phyloP scores from a whole-genome alignment of 2,888 invertebrate species.

The Cheilosia variabilis region DNA sequence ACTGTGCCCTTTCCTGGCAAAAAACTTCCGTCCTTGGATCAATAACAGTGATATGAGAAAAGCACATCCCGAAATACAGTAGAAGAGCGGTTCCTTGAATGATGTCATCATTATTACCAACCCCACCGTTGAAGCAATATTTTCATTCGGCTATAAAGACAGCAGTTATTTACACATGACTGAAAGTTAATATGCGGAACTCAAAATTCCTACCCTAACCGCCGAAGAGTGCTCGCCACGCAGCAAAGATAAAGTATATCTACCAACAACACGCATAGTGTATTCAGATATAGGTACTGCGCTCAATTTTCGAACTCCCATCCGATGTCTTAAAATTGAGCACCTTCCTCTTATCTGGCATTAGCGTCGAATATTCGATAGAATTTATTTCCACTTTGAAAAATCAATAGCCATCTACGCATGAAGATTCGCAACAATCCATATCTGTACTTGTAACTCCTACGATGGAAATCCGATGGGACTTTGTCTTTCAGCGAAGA shows the following conservation, averaged over 20 bases:
- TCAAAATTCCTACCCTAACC: too few relatives aligned
- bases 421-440: conserved; percentile 6
- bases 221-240: too few relatives aligned
- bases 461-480: neutral
- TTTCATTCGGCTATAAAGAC: neutral
- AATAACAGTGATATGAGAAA: too few relatives aligned
- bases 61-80: too few relatives aligned
- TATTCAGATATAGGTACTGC: conserved; percentile 4
- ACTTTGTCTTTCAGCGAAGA: conserved; percentile 21
- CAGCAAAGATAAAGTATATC: neutral
- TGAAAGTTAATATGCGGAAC: neutral
- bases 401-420: conserved; percentile 34
- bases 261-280: neutral
- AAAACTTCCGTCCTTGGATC: too few relatives aligned
- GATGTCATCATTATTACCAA: neutral
- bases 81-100: neutral
- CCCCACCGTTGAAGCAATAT: neutral
- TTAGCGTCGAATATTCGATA: neutral
- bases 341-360: neutral
- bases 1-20: too few relatives aligned
- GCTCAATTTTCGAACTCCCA: conserved; percentile 21
- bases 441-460: neutral
- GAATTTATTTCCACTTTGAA: neutral
- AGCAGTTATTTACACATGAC: neutral
- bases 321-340: neutral